Base-by-base conservation (phyloP, 2,797 vertebrate species). In the Sebastiscus albofasciatus region DNA sequence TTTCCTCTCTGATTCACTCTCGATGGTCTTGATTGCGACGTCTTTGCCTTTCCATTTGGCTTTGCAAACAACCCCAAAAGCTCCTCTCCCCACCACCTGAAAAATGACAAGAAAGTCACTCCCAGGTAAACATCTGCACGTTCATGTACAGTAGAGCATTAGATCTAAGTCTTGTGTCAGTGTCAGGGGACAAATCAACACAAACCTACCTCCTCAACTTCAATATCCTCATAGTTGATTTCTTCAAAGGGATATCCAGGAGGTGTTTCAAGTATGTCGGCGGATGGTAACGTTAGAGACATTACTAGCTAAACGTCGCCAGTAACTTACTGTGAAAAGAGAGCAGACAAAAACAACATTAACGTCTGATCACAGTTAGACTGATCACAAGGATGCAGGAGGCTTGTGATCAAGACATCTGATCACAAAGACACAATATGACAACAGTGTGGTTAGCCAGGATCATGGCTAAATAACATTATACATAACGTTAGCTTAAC, bases 31-130 rank as follows among this genome's bases (percentile, higher is more conserved):
- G 94, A 99, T 99, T 58, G 98, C 98, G 70, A 99, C 98, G 93
- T 99, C 98, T 94, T 98, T 99, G 90, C 97, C 98, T 96, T 97
- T 96, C 98, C 98, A 99, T 90, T 99, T 99, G 89, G 98, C 98
- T 94, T 98, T 99, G 94, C 98, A 99, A 82, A 99, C 98, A 61
- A 99, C 98, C 75, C 98, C 98, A 90, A 99, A 99, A 12, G 98
- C 98, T 91, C 98, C 98, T 96, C 98, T 97, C 87, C 98, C 98
- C 91, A 99, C 98, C 93, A 99, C 98, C 98, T 99, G 88, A 67
- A 87, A 77, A 75, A 24, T 1, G 4, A 67, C 4, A 80, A 6
- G 3, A 59, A 16, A 56, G 55, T 66, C 20, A 67, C 18, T 33
- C 5, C 0, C 2, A 36, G 4, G 1, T 26, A 9, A 10, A 16